phyloP scores from a whole-genome alignment of 92 coral and sea anemone genomes.

The Metridium senile region DNA sequence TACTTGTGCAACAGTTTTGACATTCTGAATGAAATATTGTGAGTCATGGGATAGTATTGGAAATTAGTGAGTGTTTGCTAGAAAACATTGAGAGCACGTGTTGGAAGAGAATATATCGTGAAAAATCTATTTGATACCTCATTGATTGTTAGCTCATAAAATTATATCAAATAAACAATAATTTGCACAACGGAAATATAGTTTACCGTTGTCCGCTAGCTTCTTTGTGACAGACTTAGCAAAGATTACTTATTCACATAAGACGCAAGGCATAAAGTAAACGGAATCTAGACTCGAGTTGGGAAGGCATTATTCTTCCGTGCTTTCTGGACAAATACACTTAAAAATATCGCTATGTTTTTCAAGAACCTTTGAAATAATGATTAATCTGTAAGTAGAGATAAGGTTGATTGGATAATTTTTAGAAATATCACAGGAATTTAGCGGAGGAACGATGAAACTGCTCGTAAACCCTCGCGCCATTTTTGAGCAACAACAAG shows the following conservation, averaged over 20 bases:
- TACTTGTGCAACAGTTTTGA: constrained; percentile 23
- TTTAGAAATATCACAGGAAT: constrained; percentile 5
- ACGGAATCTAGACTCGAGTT: constrained; percentile 14
- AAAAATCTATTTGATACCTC: not conserved
- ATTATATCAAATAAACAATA: constrained; percentile 3
- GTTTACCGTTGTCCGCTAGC: constrained; percentile 34
- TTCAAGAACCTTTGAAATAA: not conserved
- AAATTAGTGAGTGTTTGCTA: not conserved
- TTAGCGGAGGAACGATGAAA: constrained; percentile 18
- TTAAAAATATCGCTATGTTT: not conserved
- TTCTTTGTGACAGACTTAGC: constrained; percentile 33
- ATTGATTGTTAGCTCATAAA: constrained; percentile 1
- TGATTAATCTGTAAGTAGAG: not conserved
- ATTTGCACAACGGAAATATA: constrained; percentile 25
- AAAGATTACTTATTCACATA: constrained; percentile 19
- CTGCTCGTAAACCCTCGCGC: constrained; percentile 29
- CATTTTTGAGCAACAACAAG: constrained; percentile 9
- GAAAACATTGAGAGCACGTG: not conserved
- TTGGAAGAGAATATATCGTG: not conserved
- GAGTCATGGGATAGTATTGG: no score
- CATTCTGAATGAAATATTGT: no score
- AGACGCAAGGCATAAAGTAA: not conserved
- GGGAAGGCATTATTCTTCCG: not conserved
- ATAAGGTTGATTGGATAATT: not conserved
- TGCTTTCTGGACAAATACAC: not conserved